Conservation (phyloP, 2,797 vertebrate genomes). For the Spea hammondii region DNA sequence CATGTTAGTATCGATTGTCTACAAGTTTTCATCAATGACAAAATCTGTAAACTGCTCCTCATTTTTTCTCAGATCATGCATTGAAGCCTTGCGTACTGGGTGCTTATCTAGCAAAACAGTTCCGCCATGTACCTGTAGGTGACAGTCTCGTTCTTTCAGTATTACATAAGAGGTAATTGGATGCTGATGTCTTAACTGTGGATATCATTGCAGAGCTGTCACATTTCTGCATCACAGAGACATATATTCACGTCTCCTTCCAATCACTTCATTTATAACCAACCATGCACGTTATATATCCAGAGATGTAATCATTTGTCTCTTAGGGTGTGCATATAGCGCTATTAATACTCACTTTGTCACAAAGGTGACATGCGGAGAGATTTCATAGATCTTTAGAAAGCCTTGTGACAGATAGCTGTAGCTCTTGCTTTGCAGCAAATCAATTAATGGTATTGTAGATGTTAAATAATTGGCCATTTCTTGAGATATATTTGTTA, state of each 20-base stretch:
- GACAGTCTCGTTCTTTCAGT: slow-evolving; percentile 49
- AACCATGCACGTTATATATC: not conserved
- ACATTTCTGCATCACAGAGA: not conserved
- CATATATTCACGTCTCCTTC: not conserved
- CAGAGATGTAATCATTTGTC: slow-evolving; percentile 10
- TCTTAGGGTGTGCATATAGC: not conserved
- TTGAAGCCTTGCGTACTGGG: too few species aligned
- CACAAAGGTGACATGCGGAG: not conserved
- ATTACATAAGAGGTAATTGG: not conserved
- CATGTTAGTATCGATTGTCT: too few species aligned
- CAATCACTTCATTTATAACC: slow-evolving; percentile 7
- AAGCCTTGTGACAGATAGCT: not conserved
- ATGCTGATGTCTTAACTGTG: slow-evolving; percentile 18
- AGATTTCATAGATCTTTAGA: not conserved
- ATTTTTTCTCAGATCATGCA: too few species aligned
- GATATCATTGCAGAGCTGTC: slow-evolving; percentile 1
- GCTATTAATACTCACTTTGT: slow-evolving; percentile 2
- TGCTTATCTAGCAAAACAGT: too few species aligned
- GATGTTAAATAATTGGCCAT: slow-evolving; percentile 16
- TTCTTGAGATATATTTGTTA: slow-evolving; percentile 8
- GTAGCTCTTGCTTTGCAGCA: too few species aligned
- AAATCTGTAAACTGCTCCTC: too few species aligned
- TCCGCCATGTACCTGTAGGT: slow-evolving; percentile 31
- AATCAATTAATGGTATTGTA: not conserved
- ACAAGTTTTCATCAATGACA: too few species aligned